Percentiles rank a stretch among this genome's conserved stretches.
Conservation (phyloP, 30 jellyfish, hydroid and myxozoan genomes). For the Catostylus mosaicus region DNA sequence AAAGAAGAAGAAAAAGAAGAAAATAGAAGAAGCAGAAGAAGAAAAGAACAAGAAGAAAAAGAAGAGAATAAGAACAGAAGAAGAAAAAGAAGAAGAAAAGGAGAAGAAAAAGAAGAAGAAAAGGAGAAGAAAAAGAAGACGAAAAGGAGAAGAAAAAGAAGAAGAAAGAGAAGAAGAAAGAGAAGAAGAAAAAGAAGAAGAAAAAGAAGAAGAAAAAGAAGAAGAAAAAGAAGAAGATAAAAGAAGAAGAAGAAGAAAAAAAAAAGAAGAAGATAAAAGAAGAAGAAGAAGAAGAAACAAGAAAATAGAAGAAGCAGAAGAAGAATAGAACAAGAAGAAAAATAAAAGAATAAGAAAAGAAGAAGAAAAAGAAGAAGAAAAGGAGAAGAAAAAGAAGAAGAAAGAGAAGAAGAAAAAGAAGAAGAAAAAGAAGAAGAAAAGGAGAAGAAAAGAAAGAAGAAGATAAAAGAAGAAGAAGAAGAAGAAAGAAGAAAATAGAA, state of each 20-base stretch:
- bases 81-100: background rate
- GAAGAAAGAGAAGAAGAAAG: no score
- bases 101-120: no score
- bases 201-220: background rate
- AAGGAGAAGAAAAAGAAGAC: no score
- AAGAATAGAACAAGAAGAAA: background rate
- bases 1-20: no score
- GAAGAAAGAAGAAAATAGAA: background rate
- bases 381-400: no score
- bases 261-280: background rate
- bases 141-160: no score
- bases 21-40: no score
- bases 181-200: background rate
- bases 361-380: background rate
- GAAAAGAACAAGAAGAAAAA: background rate
- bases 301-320: background rate
- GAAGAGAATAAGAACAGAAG: background rate
- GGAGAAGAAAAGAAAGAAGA: no score
- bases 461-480: background rate
- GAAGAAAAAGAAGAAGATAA: background rate
- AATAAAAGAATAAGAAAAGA: background rate
- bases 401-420: background rate
- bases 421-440: background rate
- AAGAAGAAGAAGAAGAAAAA: no score
- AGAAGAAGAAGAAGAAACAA: background rate